Percentiles rank a stretch among this genome's conserved stretches.
phyloP scores from a whole-genome alignment of 1,140 invertebrate species.

The Euwallacea similis region DNA sequence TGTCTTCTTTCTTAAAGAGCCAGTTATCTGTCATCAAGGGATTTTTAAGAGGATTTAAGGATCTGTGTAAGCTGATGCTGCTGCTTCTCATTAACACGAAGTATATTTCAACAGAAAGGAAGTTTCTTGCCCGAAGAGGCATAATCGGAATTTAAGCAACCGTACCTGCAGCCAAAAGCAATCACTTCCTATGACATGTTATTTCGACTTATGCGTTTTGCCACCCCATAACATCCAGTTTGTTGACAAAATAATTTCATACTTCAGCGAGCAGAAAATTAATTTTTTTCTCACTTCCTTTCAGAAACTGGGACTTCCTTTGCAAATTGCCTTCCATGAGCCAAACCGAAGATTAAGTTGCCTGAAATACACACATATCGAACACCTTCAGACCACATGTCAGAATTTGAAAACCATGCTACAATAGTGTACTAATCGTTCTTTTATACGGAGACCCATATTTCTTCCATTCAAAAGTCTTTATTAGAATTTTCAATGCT shows the following conservation, averaged over 20 bases:
- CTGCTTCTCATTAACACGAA: too few relatives aligned
- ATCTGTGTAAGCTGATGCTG: too few relatives aligned
- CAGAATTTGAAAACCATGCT: constrained; percentile 28
- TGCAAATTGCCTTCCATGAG: constrained; percentile 5
- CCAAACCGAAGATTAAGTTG: constrained; percentile 27
- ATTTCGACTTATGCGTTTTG: too few relatives aligned
- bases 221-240: not conserved
- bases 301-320: constrained; percentile 1
- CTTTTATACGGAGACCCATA: constrained; percentile 19
- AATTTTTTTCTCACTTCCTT: constrained; percentile 22
- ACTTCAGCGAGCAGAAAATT: constrained; percentile 20
- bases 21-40: constrained; percentile 12
- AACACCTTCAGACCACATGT: constrained; percentile 24
- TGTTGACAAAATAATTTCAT: constrained; percentile 38
- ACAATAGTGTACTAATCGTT: constrained; percentile 34
- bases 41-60: not conserved
- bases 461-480: constrained; percentile 22
- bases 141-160: too few relatives aligned
- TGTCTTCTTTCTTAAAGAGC: constrained; percentile 13
- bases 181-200: too few relatives aligned
- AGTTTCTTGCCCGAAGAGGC: too few relatives aligned
- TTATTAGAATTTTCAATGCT: constrained; percentile 19
- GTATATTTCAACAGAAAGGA: not conserved
- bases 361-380: not conserved
- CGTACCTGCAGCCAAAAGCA: too few relatives aligned